Evolutionary conservation across 2,888 invertebrate genomes (phyloP), one percentile per base, ranked within the genome.

Genomic region (Perithous albicinctus): DNA sequence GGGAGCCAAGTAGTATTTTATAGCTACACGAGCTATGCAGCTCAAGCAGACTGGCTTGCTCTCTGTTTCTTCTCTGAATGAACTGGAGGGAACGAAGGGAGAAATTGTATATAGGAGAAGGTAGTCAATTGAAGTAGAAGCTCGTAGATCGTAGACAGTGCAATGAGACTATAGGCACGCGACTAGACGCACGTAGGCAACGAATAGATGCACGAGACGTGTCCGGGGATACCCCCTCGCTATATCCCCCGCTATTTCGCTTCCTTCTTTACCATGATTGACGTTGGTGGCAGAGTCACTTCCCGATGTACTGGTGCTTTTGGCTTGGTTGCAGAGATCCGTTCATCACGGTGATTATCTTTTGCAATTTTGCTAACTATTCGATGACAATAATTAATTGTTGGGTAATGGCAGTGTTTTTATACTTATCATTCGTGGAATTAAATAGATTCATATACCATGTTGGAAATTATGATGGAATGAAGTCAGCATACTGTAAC

Each of bases 1-100:
- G 46, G 10, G 29, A 66, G 66, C 66, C 46, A 32, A 66, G 66
- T 67, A 51, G 67, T 67, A 51, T 67, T 67, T 48, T 51, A 51
- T n/a, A 67, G 48, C 48, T 35, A 69, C n/a, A n/a, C 69, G 69
- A 51, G 46, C n/a, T 35, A 20, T 26, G 38, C 54, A 38, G 48
- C n/a, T 20, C 48, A 3, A 35, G 48, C 48, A 35, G 51, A 32
- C 48, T 48, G 35, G 51, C 29, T 56, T 12, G 66, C 18, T 66
- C 66, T 12, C 12, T 48, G 48, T 66, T 66, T 67, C 51, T 41
- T 67, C 66, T 48, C 48, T 67, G 29, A 67, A 67, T 51, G 32
- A 67, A 35, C 15, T 46, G 29, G 46, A 46, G 66, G 46, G 29
- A 29, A 12, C 10, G 66, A 66, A 46, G 18, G 51, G 32, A 35